Evolutionary conservation across 2,113 vertebrate genomes (phyloP).

Genomic region (Panurus biarmicus): DNA sequence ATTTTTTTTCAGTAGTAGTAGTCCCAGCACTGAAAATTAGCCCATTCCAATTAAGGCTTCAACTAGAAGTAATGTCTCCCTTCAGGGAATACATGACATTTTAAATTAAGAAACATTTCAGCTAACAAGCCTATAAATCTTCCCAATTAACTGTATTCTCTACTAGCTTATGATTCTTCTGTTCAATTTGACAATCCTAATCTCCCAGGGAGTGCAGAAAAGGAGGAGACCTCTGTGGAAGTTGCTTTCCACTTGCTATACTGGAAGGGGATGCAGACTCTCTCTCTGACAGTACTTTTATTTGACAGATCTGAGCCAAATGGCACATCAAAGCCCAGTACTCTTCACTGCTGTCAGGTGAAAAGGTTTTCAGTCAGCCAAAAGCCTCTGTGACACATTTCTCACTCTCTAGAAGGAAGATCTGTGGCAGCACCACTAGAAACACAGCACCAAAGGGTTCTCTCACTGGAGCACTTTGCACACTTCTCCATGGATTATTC

Average conservation of each 20-base stretch:
- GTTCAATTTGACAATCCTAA: constrained; percentile 53
- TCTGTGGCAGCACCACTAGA: not conserved
- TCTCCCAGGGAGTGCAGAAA: constrained; percentile 3
- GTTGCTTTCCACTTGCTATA: not conserved
- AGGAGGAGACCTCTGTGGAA: not conserved
- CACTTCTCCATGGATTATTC: not conserved
- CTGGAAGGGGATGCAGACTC: not conserved
- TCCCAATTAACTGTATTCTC: constrained; percentile 62
- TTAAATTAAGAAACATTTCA: constrained; percentile 63
- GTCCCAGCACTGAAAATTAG: constrained; percentile 9
- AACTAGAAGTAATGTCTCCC: constrained; percentile 34
- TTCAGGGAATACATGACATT: constrained; percentile 59
- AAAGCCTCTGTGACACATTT: not conserved
- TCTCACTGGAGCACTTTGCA: not conserved
- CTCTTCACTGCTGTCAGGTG: not conserved
- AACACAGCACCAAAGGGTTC: not conserved
- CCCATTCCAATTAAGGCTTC: constrained; percentile 24
- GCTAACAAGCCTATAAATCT: constrained; percentile 66
- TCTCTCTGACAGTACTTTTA: not conserved
- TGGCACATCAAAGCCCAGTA: not conserved
- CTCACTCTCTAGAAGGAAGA: not conserved
- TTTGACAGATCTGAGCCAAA: constrained; percentile 29
- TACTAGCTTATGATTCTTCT: constrained; percentile 51
- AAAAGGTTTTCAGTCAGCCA: not conserved
- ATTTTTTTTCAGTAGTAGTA: not conserved